phyloP scores from a whole-genome alignment of 2,113 vertebrate genomes.

The Turnix velox region DNA sequence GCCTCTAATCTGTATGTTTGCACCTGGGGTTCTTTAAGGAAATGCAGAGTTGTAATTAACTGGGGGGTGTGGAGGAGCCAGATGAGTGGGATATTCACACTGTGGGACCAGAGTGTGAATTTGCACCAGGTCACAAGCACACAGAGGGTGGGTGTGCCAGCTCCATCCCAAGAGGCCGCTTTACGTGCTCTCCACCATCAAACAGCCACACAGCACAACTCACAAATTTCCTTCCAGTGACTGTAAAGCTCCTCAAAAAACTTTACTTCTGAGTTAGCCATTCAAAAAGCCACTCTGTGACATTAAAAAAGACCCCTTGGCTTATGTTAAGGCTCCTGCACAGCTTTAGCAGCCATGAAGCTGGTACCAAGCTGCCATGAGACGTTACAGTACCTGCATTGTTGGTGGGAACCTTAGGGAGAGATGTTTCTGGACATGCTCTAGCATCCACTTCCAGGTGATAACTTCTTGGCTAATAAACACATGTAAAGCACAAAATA shows the following conservation, averaged over 20 bases:
- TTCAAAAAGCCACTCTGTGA: conserved; percentile 20
- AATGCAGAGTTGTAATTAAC: conserved; percentile 57
- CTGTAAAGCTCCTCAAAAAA: conserved; percentile 27
- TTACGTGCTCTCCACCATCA: conserved; percentile 32
- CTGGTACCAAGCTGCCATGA: conserved; percentile 19
- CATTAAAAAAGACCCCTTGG: neutral
- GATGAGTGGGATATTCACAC: conserved; percentile 63
- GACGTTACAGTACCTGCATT: conserved; percentile 22
- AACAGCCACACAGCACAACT: conserved; percentile 7
- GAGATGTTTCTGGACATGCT: conserved; percentile 49
- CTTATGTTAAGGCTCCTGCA: neutral
- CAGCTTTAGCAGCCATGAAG: neutral
- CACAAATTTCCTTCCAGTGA: conserved; percentile 16
- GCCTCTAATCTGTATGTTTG: conserved; percentile 52
- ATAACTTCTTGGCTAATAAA: conserved; percentile 68
- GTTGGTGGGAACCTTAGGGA: conserved; percentile 36
- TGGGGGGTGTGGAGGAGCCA: conserved; percentile 34
- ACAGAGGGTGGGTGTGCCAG: neutral
- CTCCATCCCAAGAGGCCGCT: neutral
- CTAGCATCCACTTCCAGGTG: conserved; percentile 52
- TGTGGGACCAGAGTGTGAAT: neutral
- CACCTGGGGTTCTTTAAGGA: conserved; percentile 62
- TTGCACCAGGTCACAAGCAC: conserved; percentile 30
- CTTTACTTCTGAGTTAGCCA: neutral
- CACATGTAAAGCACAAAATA: conserved; percentile 64